Percentiles rank a stretch among this genome's conserved stretches.
These are phyloP conservation scores for Strigops habroptila DNA, from an alignment of 2,113 vertebrate species.

Conservation along the genomic window DNA sequence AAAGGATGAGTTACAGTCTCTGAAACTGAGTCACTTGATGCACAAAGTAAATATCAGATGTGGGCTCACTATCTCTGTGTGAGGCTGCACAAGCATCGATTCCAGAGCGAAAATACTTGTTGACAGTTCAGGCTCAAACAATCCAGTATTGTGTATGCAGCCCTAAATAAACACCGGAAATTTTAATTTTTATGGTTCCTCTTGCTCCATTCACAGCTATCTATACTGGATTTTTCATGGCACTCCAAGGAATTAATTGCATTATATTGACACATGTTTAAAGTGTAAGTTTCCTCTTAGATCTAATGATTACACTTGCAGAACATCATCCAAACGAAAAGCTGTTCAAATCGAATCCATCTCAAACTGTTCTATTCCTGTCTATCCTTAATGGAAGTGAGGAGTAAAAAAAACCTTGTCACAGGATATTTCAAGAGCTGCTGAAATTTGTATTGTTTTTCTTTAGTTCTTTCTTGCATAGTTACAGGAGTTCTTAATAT, in stretches of 20 bases:
- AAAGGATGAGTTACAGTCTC: neutral
- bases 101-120: neutral
- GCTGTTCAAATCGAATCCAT: neutral
- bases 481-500: neutral
- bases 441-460: neutral
- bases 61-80: neutral
- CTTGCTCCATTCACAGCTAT: neutral
- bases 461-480: neutral
- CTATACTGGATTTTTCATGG: neutral
- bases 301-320: neutral
- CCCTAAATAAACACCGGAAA: neutral
- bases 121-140: neutral
- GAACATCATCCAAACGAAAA: neutral
- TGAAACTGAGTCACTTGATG: slow-evolving; percentile 29
- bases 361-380: neutral
- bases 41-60: slow-evolving; percentile 40
- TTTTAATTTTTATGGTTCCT: neutral
- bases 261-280: neutral
- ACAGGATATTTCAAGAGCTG: neutral
- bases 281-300: neutral
- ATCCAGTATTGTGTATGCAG: neutral
- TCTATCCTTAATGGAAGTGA: neutral
- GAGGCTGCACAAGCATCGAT: neutral
- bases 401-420: neutral
- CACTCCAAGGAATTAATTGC: neutral